Evolutionary conservation across 2,888 invertebrate genomes (phyloP), one percentile per base, ranked within the genome.

Genomic region (Harpagoxenus sublaevis): DNA sequence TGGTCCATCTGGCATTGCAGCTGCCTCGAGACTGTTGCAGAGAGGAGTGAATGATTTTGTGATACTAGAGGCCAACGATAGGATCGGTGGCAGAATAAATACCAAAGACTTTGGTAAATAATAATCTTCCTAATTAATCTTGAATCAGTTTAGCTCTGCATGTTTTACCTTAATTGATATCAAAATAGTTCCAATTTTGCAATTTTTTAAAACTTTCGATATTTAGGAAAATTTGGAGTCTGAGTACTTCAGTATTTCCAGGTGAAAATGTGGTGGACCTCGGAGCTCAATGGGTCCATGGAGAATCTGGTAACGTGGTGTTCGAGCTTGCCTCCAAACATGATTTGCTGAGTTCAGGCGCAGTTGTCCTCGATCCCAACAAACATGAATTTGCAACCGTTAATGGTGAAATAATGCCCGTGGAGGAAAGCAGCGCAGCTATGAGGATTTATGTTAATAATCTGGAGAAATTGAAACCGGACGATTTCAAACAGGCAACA

Each of bases 231-330:
- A 60, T 28, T 12, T 39, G 9, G 0, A 45, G 15, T 73, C 5
- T 73, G 3, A 68, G 0, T 15, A 48, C 12, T 48, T 60, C 12
- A 8, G 60, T 79, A 8, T 79, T 86, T 82, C 6, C 35, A 95
- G 95, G 96, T 1, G 96, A 96, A 0, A 96, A 95, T 86, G 94
- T 96, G 6, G 95, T 98, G 6, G 98, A 98, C 93, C 92, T 97
- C 73, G 98, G 98, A 0, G 98, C 97, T 66, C 97, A 98, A 89
- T 98, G 98, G 98, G 97, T 97, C 82, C 97, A 97, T 89, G 97
- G 98, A 0, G 97, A 97, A 93, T 95, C 96, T 92, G 96, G 95
- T 68, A 97, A 97, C 94, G 91, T 96, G 39, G 96, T 97, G 0
- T 97, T 95, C 90, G 95, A 96, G 62, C 92, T 96, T 70, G 96